phyloP scores from a whole-genome alignment of 2,797 vertebrate species.

The Micropoecilia bifurca region DNA sequence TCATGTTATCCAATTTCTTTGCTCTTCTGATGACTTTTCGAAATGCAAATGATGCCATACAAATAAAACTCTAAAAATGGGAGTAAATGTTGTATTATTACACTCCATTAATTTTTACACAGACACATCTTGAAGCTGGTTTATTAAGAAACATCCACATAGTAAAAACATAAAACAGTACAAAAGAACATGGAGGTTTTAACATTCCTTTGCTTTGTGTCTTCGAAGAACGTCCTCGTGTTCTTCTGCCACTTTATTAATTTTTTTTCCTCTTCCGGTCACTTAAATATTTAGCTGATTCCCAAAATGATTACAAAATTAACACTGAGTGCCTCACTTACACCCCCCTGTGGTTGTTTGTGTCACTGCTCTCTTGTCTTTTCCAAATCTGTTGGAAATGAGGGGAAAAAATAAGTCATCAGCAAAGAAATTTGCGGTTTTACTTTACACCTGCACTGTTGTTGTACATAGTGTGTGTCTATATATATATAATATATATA shows the following conservation, averaged over 20 bases:
- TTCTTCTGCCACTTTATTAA: constrained; percentile 5
- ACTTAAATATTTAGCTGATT: constrained; percentile 33
- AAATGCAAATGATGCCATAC: constrained; percentile 2
- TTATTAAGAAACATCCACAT: constrained; percentile 69
- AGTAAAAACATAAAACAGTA: constrained; percentile 52
- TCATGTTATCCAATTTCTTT: constrained; percentile 2
- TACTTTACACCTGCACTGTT: neutral
- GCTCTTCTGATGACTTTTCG: neutral
- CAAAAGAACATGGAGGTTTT: constrained; percentile 25
- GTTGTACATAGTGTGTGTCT: too few relatives aligned
- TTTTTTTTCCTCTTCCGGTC: constrained; percentile 5
- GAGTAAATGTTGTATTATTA: neutral
- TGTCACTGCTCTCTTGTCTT: constrained; percentile 83
- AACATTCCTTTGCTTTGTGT: constrained; percentile 29
- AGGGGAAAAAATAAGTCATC: neutral
- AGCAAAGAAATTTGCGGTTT: neutral
- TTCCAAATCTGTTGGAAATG: constrained; percentile 90
- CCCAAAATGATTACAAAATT: neutral
- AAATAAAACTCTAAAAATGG: constrained; percentile 3
- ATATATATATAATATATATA: too few relatives aligned
- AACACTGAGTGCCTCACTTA: constrained; percentile 60
- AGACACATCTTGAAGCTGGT: constrained; percentile 31
- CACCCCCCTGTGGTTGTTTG: constrained; percentile 86
- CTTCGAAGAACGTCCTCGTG: constrained; percentile 9
- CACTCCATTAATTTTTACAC: constrained; percentile 14